These are phyloP conservation scores for Stylophora pistillata DNA, from an alignment of 64 coral and sea anemone species.

Conservation along the genomic window DNA sequence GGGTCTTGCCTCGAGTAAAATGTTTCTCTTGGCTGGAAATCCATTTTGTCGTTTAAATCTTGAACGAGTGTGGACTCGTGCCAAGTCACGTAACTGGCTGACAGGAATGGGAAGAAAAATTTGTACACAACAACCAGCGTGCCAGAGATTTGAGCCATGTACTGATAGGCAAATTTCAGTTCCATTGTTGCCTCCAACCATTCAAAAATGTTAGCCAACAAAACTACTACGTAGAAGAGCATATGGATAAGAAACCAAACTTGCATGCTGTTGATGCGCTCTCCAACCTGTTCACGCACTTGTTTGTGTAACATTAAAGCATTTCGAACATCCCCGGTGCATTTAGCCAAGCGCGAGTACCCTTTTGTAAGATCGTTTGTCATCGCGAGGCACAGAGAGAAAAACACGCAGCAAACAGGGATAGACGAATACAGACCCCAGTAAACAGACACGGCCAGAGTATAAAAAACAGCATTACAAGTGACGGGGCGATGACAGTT, in stretches of 20 bases:
- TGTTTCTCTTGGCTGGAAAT: slow-evolving; percentile 38
- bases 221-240: slow-evolving; percentile 52
- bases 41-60: slow-evolving; percentile 48
- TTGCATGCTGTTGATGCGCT: slow-evolving; percentile 26
- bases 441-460: slow-evolving; percentile 39
- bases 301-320: slow-evolving; percentile 23
- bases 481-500: slow-evolving; percentile 42
- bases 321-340: slow-evolving; percentile 31
- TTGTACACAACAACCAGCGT: slow-evolving; percentile 65
- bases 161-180: slow-evolving; percentile 39
- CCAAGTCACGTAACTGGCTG: slow-evolving; percentile 71
- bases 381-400: slow-evolving; percentile 48
- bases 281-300: slow-evolving; percentile 42
- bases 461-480: slow-evolving; percentile 47
- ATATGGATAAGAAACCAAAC: slow-evolving; percentile 55
- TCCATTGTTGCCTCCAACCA: slow-evolving; percentile 53
- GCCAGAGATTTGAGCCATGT: slow-evolving; percentile 59
- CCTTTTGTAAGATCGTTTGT: slow-evolving; percentile 52
- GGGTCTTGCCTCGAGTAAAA: slow-evolving; percentile 49
- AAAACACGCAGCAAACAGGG: slow-evolving; percentile 59
- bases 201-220: slow-evolving; percentile 62
- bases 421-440: slow-evolving; percentile 59
- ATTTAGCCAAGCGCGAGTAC: slow-evolving; percentile 32
- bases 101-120: slow-evolving; percentile 70
- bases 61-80: slow-evolving; percentile 63